Conservation (phyloP, 2,888 invertebrate species). For the Sinodicranocentrus sp. region DNA sequence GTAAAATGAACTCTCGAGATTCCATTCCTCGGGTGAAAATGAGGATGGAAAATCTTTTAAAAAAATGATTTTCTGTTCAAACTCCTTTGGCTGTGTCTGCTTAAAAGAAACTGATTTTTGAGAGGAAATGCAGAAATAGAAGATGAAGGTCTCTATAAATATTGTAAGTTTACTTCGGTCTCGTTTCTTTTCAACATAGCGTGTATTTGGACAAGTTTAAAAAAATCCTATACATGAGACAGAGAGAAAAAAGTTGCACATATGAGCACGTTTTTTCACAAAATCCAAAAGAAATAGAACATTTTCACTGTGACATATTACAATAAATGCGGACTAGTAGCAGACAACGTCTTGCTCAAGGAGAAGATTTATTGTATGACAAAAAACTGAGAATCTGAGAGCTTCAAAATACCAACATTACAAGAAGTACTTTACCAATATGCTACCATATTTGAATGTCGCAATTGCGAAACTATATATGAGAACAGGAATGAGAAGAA, state of each 20-base stretch:
- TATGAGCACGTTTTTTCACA: neutral
- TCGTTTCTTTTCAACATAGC: too few species aligned
- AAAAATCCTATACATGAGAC: too few species aligned
- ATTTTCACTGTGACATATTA: constrained; percentile 48
- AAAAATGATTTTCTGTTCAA: too few species aligned
- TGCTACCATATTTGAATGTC: constrained; percentile 44
- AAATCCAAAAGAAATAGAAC: neutral
- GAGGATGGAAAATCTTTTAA: too few species aligned
- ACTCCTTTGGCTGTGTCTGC: too few species aligned
- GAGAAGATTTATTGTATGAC: constrained; percentile 56
- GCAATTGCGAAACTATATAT: too few species aligned
- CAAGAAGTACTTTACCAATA: constrained; percentile 22
- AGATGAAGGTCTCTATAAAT: too few species aligned
- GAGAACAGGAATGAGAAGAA: neutral
- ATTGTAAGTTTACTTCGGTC: too few species aligned
- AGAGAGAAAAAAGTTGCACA: too few species aligned
- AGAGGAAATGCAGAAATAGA: neutral
- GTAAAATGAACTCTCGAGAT: too few species aligned
- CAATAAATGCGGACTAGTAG: constrained; percentile 54
- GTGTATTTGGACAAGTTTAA: too few species aligned
- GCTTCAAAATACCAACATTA: constrained; percentile 26
- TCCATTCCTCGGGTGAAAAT: too few species aligned
- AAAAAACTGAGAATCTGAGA: constrained; percentile 48
- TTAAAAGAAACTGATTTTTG: constrained; percentile 2
- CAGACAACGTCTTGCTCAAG: constrained; percentile 49